Evolutionary conservation across 1,140 invertebrate genomes (phyloP), one percentile per base, ranked within the genome.

Genomic region (Archivesica marissinica): DNA sequence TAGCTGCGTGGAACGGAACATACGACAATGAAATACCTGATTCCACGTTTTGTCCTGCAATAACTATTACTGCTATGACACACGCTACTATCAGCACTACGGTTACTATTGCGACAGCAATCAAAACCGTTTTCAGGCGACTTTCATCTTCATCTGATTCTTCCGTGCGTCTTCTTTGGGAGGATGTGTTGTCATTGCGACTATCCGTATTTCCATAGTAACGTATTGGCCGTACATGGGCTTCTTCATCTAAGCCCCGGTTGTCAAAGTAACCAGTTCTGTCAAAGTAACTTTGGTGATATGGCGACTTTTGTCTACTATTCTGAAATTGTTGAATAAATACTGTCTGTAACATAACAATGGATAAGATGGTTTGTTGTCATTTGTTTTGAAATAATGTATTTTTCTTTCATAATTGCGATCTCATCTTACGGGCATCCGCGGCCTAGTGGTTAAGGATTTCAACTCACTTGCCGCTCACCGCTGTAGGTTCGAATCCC

Each of bases 181-280:
- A 28, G 0, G 15, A 72, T 52, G 13, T 20, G n/a, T 30, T 33
- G 1, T 25, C 13, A 15, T 6, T 30, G 3, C 41, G 39, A 72
- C 41, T 41, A 11, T 17, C 68, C 7, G 30, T 15, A 35, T 72
- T 50, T 6, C 68, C 41, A 72, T 52, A 17, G 68, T 47, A 72
- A 2, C 41, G 68, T 0, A 28, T 2, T 2, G 68, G n/a, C 1
- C 25, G 68, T 6, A 17, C n/a, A 28, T 72, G 68, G 4, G 25
- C 15, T 20, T 28, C 28, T 20, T 28, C 68, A 3, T 72, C 68
- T 17, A 28, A 72, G 33, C 68, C 35, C 20, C 28, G 13, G 68
- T 72, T 72, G 68, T 72, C 68, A 50, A 50, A 50, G 44, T 72
- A 72, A 72, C 68, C 68, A 50, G 44, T 72, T 0, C 33, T 15